Conservation (phyloP, 2,797 vertebrate genomes). For the Galaxias olidus region DNA sequence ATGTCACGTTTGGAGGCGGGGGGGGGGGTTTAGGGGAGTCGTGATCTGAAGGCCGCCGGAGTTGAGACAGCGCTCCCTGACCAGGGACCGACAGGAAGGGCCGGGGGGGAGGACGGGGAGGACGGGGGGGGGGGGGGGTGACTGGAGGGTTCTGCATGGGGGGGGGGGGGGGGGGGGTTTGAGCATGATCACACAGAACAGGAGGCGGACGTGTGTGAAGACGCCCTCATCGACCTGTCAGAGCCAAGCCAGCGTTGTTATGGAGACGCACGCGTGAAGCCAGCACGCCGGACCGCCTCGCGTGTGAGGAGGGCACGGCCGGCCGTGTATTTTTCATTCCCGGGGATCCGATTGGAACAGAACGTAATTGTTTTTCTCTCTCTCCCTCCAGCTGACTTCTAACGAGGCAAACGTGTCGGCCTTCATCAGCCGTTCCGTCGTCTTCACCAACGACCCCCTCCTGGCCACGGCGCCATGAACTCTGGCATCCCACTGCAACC, state of each 20-base stretch:
- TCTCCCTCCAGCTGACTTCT: slow-evolving; percentile 58
- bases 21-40: neutral
- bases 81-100: slow-evolving; percentile 17
- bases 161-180: slow-evolving; percentile 53
- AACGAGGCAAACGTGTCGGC: no score
- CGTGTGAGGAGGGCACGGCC: slow-evolving; percentile 45
- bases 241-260: slow-evolving; percentile 56
- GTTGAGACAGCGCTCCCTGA: slow-evolving; percentile 28
- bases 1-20: no score
- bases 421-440: no score
- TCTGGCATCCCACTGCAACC: no score
- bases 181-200: slow-evolving; percentile 44
- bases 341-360: slow-evolving; percentile 61
- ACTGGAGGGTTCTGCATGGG: slow-evolving; percentile 28
- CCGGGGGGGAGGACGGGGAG: slow-evolving; percentile 2
- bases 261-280: slow-evolving; percentile 68
- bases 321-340: slow-evolving; percentile 71
- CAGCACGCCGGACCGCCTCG: slow-evolving; percentile 60
- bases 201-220: slow-evolving; percentile 26
- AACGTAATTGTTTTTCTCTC: slow-evolving; percentile 69
- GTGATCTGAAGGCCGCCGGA: slow-evolving; percentile 36
- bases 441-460: no score
- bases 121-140: neutral
- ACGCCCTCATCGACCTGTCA: slow-evolving; percentile 66
- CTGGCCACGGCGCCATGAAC: no score